A percentile compares a stretch with the other conserved stretches of the same genome.
Conservation (phyloP, 2,888 invertebrate species). For the Lepidochrysops patricia region DNA sequence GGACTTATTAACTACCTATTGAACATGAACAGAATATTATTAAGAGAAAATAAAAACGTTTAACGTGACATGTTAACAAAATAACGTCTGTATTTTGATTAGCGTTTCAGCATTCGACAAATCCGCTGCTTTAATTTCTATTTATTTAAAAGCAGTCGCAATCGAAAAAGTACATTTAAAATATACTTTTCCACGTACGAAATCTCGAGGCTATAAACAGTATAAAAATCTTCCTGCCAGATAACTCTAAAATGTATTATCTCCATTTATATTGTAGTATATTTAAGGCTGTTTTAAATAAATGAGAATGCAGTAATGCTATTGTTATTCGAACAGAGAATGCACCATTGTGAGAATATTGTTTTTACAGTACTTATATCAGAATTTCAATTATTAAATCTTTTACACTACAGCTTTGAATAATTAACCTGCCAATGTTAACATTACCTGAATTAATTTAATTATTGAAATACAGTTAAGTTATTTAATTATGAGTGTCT, state of each 20-base stretch:
- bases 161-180: background rate
- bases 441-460: too few relatives aligned
- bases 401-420: background rate
- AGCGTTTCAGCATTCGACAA: too few relatives aligned
- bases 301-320: constrained; percentile 34
- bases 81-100: too few relatives aligned
- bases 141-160: background rate
- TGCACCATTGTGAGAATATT: constrained; percentile 25
- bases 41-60: too few relatives aligned
- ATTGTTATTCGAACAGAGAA: constrained; percentile 3
- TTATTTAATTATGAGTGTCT: too few relatives aligned
- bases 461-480: too few relatives aligned
- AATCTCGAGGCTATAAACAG: background rate
- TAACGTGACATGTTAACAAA: too few relatives aligned
- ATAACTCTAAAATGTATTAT: constrained; percentile 51
- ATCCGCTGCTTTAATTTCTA: too few relatives aligned
- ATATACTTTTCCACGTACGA: background rate
- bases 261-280: constrained; percentile 45
- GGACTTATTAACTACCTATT: too few relatives aligned
- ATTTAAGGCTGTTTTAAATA: constrained; percentile 47
- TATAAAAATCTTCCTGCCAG: constrained; percentile 28
- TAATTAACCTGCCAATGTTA: background rate
- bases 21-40: too few relatives aligned
- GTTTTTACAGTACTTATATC: background rate
- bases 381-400: background rate